Base-by-base conservation (phyloP, 2,888 invertebrate genomes). In the Dilophus febrilis region DNA sequence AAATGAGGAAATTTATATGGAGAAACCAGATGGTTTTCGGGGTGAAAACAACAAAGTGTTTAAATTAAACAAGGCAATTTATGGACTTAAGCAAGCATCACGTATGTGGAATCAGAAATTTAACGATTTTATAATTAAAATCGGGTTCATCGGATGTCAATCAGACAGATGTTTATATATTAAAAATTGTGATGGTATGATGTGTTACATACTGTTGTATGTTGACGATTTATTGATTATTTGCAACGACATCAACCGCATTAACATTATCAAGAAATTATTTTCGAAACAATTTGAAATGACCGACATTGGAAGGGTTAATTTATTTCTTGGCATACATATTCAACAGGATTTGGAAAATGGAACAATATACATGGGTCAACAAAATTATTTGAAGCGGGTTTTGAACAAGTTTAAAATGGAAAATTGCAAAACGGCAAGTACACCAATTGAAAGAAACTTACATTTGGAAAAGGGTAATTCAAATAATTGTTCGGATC, bases 61-160 rank as follows among this genome's bases (percentile, higher is more conserved):
- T 19, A 36, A 32, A 36, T 18, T 40, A 5, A 17, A 37, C 19
- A 38, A 42, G 38, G 11, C 37, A 26, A 18, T 47, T 10, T 47
- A 47, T 38, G 45, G 45, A 2, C 29, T 47, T 1, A 42, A 44
- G 44, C 6, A 52, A 49, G 42, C 43, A 35, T 11, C 45, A 44
- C 35, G 40, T 41, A 27, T 44, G 45, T 43, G 50, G 49, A 18
- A 39, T 42, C 8, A 40, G 45, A 12, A 36, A 40, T 12, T 42
- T 42, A 18, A 48, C 43, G 2, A 27, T 11, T 36, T 16, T 17
- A 44, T 48, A 22, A 34, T 40, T 29, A 35, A 36, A 29, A 37
- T 40, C 37, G 40, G 42, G n/a, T 35, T 39, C 30, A 42, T 37
- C 13, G 46, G 44, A 35, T 43, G 46, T 31, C 41, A 40, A 41